A percentile compares a stretch with the other conserved stretches of the same genome.
Evolutionary conservation across 2,888 invertebrate species (phyloP).

Genomic region (Girardia tigrina): DNA sequence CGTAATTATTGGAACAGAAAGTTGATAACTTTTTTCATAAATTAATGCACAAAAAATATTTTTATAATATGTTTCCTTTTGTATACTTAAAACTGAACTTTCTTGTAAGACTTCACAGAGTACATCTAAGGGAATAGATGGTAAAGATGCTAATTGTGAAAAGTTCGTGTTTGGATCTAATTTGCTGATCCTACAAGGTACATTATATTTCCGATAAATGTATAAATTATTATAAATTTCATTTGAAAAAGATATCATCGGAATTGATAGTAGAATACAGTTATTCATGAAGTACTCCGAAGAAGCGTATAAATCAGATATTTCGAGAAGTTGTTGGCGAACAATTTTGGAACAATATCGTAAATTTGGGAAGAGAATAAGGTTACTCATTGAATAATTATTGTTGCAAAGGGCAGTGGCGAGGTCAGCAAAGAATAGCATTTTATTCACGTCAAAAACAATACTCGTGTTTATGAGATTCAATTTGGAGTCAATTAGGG

Average conservation of each 20-base stretch:
- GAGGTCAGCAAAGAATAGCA: too few species aligned
- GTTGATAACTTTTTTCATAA: background rate
- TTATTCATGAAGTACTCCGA: background rate
- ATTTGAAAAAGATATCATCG: background rate
- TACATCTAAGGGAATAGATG: background rate
- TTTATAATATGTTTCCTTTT: background rate
- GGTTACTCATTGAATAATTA: too few species aligned
- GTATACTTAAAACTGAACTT: background rate
- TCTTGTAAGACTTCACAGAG: background rate
- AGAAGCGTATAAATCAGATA: background rate
- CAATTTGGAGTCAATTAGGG: too few species aligned
- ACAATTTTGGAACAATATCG: too few species aligned
- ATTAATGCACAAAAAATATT: background rate
- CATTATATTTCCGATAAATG: background rate
- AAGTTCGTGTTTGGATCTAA: too few species aligned
- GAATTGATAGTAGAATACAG: background rate
- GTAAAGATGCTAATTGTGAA: too few species aligned
- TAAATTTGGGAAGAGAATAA: too few species aligned
- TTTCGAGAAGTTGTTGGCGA: background rate
- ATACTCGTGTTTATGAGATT: too few species aligned
- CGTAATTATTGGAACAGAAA: background rate
- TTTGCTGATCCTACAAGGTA: background rate
- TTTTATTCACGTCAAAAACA: too few species aligned
- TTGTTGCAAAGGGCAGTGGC: too few species aligned
- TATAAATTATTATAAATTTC: background rate